phyloP scores from a whole-genome alignment of 2,888 invertebrate genomes.

The Cantharis rustica region DNA sequence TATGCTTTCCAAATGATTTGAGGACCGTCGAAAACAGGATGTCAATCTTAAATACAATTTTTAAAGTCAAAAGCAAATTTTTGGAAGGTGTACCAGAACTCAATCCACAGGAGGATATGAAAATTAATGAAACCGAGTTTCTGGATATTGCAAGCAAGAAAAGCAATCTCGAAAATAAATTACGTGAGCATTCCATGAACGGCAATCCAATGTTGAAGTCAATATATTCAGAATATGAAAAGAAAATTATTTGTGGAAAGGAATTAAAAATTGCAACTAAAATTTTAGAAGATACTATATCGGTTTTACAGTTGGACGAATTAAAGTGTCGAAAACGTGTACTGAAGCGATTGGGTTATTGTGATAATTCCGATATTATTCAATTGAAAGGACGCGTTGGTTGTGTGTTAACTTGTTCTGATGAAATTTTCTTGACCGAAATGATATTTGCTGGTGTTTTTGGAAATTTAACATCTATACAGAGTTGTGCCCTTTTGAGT shows the following conservation, averaged over 20 bases:
- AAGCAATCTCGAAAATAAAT: conserved; percentile 79
- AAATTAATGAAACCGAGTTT: conserved; percentile 84
- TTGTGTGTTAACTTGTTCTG: conserved; percentile 96
- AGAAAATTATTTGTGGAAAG: conserved; percentile 69
- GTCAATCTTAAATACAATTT: conserved; percentile 82
- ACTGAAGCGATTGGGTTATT: conserved; percentile 89
- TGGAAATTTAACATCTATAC: conserved; percentile 79
- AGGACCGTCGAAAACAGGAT: conserved; percentile 82
- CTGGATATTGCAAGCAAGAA: conserved; percentile 81
- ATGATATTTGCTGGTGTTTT: conserved; percentile 98
- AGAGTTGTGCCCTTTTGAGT: conserved; percentile 85
- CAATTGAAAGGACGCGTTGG: conserved; percentile 97
- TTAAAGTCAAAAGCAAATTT: conserved; percentile 89
- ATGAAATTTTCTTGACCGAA: conserved; percentile 96
- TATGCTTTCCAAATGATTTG: conserved; percentile 91
- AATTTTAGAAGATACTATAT: conserved; percentile 85
- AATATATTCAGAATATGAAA: conserved; percentile 75
- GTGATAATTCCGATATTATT: conserved; percentile 93
- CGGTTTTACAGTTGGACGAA: conserved; percentile 95
- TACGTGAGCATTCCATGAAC: conserved; percentile 82
- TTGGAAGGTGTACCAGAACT: conserved; percentile 85
- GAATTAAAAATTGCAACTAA: conserved; percentile 70
- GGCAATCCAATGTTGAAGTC: conserved; percentile 73
- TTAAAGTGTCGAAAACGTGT: conserved; percentile 94
- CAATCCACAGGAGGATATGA: conserved; percentile 96